Evolutionary conservation across 2,888 invertebrate species (phyloP).

Genomic region (Drosophila birchii): DNA sequence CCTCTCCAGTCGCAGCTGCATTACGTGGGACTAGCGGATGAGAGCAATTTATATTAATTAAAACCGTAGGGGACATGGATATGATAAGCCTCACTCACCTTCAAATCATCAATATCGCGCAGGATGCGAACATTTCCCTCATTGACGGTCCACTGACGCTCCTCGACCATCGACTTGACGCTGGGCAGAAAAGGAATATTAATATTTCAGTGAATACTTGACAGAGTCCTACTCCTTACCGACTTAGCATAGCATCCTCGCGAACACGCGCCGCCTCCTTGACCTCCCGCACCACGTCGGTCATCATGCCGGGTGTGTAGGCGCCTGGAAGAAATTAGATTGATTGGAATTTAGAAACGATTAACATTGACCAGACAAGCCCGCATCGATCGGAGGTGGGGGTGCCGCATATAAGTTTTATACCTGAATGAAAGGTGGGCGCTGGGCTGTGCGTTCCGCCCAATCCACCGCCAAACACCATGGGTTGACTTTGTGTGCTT

Average conservation of each 20-base stretch:
- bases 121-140: conserved; percentile 83
- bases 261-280: conserved; percentile 89
- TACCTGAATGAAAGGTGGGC: conserved; percentile 85
- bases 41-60: background rate
- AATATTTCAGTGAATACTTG: background rate
- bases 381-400: background rate
- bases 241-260: conserved; percentile 88
- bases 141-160: conserved; percentile 84
- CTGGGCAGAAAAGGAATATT: conserved; percentile 50
- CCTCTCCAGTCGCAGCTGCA: conserved; percentile 88
- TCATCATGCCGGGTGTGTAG: conserved; percentile 90
- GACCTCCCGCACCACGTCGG: conserved; percentile 90
- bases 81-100: conserved; percentile 69
- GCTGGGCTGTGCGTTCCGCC: conserved; percentile 85
- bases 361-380: background rate
- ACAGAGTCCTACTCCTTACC: conserved; percentile 58
- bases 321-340: conserved; percentile 73
- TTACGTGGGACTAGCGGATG: conserved; percentile 87
- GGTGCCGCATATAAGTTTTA: conserved; percentile 30
- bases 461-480: conserved; percentile 84
- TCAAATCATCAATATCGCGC: conserved; percentile 84
- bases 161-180: conserved; percentile 84
- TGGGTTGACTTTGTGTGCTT: conserved; percentile 85
- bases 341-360: background rate
- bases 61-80: background rate